Percentiles rank a stretch among this genome's conserved stretches.
phyloP scores from a whole-genome alignment of 1,140 invertebrate genomes.

The Leptinotarsa lineolata region DNA sequence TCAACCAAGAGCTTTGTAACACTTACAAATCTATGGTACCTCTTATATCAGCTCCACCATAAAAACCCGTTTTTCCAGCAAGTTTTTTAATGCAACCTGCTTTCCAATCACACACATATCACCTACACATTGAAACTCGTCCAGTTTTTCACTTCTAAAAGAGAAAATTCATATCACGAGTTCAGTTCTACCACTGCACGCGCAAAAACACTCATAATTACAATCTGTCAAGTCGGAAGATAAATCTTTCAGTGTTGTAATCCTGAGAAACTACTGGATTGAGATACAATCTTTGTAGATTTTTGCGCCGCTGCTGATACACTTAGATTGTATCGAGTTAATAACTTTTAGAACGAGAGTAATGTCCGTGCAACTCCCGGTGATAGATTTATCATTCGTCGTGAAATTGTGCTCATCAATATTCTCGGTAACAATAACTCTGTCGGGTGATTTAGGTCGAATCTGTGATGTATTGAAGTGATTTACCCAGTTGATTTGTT shows the following conservation, averaged over 20 bases:
- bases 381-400: slow-evolving; percentile 5
- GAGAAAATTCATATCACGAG: slow-evolving; percentile 15
- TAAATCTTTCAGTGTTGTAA: slow-evolving; percentile 15
- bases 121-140: not conserved
- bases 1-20: too few species aligned
- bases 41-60: too few species aligned
- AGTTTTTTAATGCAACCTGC: too few species aligned
- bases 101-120: not conserved
- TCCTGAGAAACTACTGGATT: slow-evolving; percentile 19
- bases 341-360: slow-evolving; percentile 12
- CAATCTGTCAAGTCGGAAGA: slow-evolving; percentile 14
- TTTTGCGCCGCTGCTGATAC: slow-evolving; percentile 3
- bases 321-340: slow-evolving; percentile 9
- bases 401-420: slow-evolving; percentile 8
- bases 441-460: not conserved
- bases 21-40: too few species aligned
- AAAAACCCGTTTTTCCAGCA: too few species aligned
- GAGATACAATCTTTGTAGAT: slow-evolving; percentile 11
- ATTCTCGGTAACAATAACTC: not conserved
- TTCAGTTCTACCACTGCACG: not conserved
- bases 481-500: not conserved
- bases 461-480: not conserved
- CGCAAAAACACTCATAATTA: slow-evolving; percentile 8
- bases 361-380: slow-evolving; percentile 1
- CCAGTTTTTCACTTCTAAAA: not conserved